phyloP scores from a whole-genome alignment of 1,140 invertebrate species.

The Magallana angulata region DNA sequence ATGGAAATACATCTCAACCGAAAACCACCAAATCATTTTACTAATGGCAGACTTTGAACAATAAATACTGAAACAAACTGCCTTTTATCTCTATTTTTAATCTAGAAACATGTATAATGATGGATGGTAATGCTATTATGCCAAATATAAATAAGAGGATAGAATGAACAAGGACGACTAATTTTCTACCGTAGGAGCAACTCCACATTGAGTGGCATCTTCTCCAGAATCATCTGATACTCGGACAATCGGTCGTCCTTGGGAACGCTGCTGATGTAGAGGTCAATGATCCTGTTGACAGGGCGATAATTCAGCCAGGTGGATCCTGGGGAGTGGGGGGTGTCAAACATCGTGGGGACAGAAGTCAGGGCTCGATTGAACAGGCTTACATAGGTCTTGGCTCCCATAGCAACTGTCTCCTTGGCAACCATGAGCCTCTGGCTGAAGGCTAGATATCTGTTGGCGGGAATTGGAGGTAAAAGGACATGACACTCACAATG shows the following conservation, averaged over 20 bases:
- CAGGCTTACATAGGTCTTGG: slow-evolving; percentile 49
- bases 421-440: slow-evolving; percentile 35
- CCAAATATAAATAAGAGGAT: neutral
- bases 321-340: slow-evolving; percentile 49
- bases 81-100: no score
- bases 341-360: slow-evolving; percentile 62
- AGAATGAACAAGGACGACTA: no score
- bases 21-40: no score
- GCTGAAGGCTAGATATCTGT: slow-evolving; percentile 45
- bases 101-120: no score
- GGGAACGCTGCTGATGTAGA: slow-evolving; percentile 59
- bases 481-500: neutral
- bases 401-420: slow-evolving; percentile 20
- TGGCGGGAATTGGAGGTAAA: slow-evolving; percentile 2
- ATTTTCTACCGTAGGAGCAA: slow-evolving; percentile 62
- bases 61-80: no score
- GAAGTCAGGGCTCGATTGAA: slow-evolving; percentile 62
- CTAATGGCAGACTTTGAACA: no score
- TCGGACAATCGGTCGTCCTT: slow-evolving; percentile 38
- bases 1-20: no score
- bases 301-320: slow-evolving; percentile 65
- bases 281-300: slow-evolving; percentile 65
- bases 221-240: slow-evolving; percentile 60
- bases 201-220: slow-evolving; percentile 68
- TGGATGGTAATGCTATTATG: no score